phyloP scores from a whole-genome alignment of 2,113 vertebrate species.

The Muntiacus muntjak region DNA sequence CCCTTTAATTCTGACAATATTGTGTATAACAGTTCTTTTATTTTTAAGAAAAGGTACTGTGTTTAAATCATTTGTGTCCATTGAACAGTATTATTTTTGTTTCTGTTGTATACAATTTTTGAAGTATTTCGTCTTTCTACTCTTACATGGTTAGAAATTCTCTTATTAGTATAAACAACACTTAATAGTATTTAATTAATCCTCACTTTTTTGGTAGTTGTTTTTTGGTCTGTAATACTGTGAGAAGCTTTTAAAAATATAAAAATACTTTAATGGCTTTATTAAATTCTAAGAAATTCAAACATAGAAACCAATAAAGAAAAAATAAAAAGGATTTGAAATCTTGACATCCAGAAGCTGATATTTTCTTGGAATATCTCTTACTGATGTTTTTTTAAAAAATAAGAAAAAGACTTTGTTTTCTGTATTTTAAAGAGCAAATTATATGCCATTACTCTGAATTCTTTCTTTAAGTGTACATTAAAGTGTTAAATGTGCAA shows the following conservation, averaged over 20 bases:
- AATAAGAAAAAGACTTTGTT: neutral
- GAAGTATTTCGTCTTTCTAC: neutral
- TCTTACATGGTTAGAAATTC: neutral
- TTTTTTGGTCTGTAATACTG: neutral
- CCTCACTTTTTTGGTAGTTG: neutral
- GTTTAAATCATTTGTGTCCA: neutral
- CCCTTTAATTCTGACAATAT: conserved; percentile 64
- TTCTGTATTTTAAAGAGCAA: conserved; percentile 22
- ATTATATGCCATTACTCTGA: neutral
- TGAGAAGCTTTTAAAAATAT: neutral
- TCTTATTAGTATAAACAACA: neutral
- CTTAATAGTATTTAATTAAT: neutral
- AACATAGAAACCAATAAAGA: neutral
- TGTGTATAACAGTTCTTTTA: neutral
- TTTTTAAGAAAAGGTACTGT: neutral
- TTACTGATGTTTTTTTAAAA: neutral
- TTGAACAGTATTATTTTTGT: neutral
- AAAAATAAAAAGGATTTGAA: neutral
- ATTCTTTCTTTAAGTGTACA: neutral
- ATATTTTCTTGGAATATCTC: neutral
- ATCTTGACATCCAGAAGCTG: neutral
- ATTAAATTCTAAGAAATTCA: neutral
- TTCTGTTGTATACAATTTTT: neutral
- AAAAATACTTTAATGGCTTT: neutral
- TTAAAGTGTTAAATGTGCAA: neutral